A percentile compares a stretch with the other conserved stretches of the same genome.
phyloP scores from a whole-genome alignment of 2,113 vertebrate genomes.

The Mastomys natalensis region DNA sequence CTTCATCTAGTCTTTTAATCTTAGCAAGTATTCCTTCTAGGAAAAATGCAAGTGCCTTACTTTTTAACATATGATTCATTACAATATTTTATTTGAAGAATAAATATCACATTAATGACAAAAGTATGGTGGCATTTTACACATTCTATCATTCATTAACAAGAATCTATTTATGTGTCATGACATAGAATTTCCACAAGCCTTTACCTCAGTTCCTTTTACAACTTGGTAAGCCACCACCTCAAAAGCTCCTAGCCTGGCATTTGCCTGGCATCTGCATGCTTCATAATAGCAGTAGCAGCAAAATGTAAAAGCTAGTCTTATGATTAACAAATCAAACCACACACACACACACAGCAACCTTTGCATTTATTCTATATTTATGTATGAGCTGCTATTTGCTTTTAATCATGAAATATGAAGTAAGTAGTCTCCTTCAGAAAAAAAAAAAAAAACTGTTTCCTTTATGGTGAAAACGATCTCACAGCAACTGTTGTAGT shows the following conservation, averaged over 20 bases:
- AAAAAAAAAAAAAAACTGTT: constrained; percentile 56
- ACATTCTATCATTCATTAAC: neutral
- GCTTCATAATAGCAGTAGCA: neutral
- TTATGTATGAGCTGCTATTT: neutral
- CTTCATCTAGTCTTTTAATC: neutral
- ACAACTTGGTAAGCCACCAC: neutral
- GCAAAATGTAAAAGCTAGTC: neutral
- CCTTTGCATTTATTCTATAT: constrained; percentile 36
- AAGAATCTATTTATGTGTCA: neutral
- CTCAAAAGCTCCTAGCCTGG: neutral
- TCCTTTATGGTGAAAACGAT: constrained; percentile 24
- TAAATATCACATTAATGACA: neutral
- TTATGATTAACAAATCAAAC: neutral
- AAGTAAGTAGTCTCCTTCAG: constrained; percentile 52
- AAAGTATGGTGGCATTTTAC: neutral
- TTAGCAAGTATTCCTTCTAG: neutral
- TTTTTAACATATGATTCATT: constrained; percentile 27
- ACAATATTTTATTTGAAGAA: constrained; percentile 14
- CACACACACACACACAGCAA: neutral
- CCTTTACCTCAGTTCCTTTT: neutral
- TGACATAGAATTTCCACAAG: neutral
- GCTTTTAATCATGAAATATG: neutral
- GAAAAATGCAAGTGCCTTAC: neutral
- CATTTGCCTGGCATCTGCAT: neutral
- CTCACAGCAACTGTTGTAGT: constrained; percentile 12